Evolutionary conservation across 92 coral and sea anemone species (phyloP).

Genomic region (Zoanthus solanderi): DNA sequence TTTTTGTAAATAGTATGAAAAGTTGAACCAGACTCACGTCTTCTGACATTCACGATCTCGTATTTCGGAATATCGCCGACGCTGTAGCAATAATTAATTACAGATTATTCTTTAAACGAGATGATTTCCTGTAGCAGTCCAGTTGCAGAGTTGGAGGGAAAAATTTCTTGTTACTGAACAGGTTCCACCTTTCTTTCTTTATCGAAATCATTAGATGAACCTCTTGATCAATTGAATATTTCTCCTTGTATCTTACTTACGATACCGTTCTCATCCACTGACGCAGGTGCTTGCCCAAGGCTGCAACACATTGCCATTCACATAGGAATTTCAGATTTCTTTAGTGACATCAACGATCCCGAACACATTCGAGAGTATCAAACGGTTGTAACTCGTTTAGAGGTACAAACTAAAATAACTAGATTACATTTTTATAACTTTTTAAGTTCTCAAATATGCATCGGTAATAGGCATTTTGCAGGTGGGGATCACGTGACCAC

Average conservation of each 20-base stretch:
- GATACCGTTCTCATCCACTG: not conserved
- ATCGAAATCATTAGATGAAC: not conserved
- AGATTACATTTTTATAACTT: not conserved
- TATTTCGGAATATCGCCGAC: no score
- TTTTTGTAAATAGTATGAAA: no score
- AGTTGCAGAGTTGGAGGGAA: no score
- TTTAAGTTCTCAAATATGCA: not conserved
- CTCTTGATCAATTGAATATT: not conserved
- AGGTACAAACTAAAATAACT: constrained; percentile 40
- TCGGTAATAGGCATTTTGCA: not conserved
- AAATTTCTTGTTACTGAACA: no score
- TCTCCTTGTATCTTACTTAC: not conserved
- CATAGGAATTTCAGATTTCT: constrained; percentile 89
- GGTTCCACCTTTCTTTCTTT: no score
- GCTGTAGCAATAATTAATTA: no score
- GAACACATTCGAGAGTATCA: constrained; percentile 63
- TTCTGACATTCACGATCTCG: no score
- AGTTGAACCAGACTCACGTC: no score
- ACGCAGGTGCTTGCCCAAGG: constrained; percentile 83
- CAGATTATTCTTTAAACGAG: no score
- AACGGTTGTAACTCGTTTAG: constrained; percentile 63
- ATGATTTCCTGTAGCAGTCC: no score
- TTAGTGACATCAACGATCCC: constrained; percentile 61
- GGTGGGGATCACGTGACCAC: no score
- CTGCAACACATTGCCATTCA: constrained; percentile 80